Evolutionary conservation across 2,113 vertebrate genomes (phyloP).

Genomic region (Puma concolor): DNA sequence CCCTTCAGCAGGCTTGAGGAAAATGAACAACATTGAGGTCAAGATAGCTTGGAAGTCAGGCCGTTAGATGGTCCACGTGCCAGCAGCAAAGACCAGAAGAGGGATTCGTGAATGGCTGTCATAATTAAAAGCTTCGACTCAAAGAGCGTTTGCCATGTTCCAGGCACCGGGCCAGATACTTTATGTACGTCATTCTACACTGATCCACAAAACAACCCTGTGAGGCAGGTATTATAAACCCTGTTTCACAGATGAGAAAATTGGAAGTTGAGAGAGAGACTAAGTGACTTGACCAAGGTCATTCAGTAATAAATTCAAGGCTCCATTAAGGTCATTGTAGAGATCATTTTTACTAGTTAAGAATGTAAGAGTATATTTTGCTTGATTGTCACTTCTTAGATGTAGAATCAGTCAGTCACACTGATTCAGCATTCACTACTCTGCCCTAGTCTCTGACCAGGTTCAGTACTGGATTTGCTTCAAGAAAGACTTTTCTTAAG

Average conservation of each 20-base stretch:
- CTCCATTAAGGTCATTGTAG: not conserved
- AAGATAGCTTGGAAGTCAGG: not conserved
- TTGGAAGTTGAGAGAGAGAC: not conserved
- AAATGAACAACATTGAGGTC: not conserved
- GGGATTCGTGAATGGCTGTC: not conserved
- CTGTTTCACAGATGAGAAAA: not conserved
- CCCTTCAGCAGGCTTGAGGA: not conserved
- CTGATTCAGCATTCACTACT: not conserved
- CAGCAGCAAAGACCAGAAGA: not conserved
- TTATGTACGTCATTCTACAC: not conserved
- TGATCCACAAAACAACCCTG: not conserved
- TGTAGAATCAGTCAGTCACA: not conserved
- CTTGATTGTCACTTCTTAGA: not conserved
- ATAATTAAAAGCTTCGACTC: not conserved
- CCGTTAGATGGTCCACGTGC: not conserved
- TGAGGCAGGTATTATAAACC: not conserved
- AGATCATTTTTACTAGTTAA: conserved; percentile 2
- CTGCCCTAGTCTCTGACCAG: not conserved
- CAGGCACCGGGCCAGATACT: not conserved
- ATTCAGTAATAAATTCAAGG: not conserved
- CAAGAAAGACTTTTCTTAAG: not conserved
- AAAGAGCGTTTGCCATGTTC: not conserved
- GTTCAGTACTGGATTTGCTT: not conserved
- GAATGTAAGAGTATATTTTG: conserved; percentile 10
- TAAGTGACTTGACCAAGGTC: not conserved